Base-by-base conservation (phyloP, 53 echinoderm and acorn worm genomes). In the Henricia sp. region DNA sequence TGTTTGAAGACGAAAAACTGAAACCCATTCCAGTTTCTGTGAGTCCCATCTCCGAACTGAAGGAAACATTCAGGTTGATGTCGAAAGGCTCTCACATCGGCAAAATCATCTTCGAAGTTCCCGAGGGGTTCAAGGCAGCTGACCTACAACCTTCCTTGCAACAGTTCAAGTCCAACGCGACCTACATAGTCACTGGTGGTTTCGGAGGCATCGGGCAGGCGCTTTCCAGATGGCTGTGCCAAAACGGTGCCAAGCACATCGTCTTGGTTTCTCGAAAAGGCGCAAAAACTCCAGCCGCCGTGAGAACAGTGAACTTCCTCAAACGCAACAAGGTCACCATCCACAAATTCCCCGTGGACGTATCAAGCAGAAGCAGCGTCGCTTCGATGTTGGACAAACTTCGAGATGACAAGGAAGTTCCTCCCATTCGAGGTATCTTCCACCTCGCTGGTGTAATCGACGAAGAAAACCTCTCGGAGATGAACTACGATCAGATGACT, bases 111-210 rank as follows among this genome's bases (percentile, higher is more conserved):
- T 69, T 91, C 37, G 78, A 88, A 21, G 78, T 88, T 36, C 72
- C 76, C 9, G 87, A 85, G 34, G 82, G 27, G 13, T 93, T 93
- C 88, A 55, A 82, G 41, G 87, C 92, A 19, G 53, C 51, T 55
- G 84, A 91, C 29, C 55, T 88, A 6, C 72, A 76, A 75, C 88
- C 84, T 4, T 70, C 85, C 1, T n/a, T 72, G 8, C 78, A 74
- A 28, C 87, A 83, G 40, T 82, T 91, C 40, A 74, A 33, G 17
- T 37, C 84, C 21, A 92, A 82, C 21, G 89, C 77, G 6, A 91
- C 94, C 8, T 96, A 96, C 83, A 72, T 96, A 30, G 57, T 96
- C 64, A 96, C 91, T 14, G 94, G 94, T 68, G 89, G 89, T 5
- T 84, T 76, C 25, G 73, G 88, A 36, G 91, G 91, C 13, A 56